Evolutionary conservation across 1,140 invertebrate species (phyloP).

Genomic region (Pseudomyrmex concolor): DNA sequence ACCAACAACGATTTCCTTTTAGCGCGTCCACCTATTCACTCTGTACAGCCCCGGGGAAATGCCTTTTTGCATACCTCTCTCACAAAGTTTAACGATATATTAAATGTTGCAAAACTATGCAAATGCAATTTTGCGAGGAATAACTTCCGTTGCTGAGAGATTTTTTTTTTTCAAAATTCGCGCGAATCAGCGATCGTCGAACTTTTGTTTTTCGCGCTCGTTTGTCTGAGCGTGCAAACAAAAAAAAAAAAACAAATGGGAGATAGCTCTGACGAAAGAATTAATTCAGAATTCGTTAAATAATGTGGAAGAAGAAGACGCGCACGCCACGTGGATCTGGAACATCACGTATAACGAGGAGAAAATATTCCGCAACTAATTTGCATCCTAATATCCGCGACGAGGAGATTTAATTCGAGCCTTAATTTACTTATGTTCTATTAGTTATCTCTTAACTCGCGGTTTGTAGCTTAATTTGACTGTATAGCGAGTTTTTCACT

Average conservation of each 20-base stretch:
- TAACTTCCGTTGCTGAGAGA: not conserved
- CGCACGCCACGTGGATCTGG: not conserved
- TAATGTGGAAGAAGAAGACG: not conserved
- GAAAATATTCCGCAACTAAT: constrained; percentile 48
- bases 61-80: constrained; percentile 12
- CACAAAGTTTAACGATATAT: constrained; percentile 40
- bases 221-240: too few relatives aligned
- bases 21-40: constrained; percentile 15
- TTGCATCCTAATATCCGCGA: constrained; percentile 43
- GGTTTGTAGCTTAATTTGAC: not conserved
- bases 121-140: constrained; percentile 1
- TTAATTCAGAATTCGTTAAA: constrained; percentile 25
- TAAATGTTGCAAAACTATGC: constrained; percentile 20
- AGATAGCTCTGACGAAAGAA: not conserved
- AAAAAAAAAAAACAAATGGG: too few relatives aligned
- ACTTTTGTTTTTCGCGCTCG: not conserved
- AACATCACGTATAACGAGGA: constrained; percentile 20
- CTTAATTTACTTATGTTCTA: constrained; percentile 33
- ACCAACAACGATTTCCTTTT: constrained; percentile 55
- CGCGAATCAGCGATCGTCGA: not conserved
- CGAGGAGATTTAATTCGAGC: constrained; percentile 14
- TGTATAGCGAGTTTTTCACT: not conserved
- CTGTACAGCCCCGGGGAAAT: not conserved
- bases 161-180: not conserved
- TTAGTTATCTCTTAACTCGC: constrained; percentile 14